Evolutionary conservation across 2,888 invertebrate species (phyloP).

Genomic region (Prosapia bicincta): DNA sequence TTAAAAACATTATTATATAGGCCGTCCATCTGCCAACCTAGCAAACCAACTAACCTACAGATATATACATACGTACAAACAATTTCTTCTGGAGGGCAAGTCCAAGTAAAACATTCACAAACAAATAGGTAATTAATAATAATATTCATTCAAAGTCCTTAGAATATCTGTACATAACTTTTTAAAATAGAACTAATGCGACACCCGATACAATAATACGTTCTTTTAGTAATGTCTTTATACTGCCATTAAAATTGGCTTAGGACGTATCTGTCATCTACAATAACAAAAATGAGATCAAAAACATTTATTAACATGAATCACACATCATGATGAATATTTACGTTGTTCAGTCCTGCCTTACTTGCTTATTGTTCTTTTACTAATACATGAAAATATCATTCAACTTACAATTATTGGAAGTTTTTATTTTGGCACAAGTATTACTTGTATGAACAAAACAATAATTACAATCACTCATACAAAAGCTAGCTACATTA

Average conservation of each 20-base stretch:
- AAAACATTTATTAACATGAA: conserved; percentile 34
- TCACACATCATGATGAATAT: conserved; percentile 31
- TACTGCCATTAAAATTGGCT: conserved; percentile 12
- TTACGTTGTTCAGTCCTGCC: conserved; percentile 9
- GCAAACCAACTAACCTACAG: conserved; percentile 26
- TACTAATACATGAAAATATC: conserved; percentile 25
- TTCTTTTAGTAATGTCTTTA: not conserved
- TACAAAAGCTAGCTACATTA: not conserved
- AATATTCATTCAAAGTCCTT: not conserved
- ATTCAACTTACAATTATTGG: conserved; percentile 6
- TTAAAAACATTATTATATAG: conserved; percentile 27
- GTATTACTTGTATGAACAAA: conserved; percentile 8
- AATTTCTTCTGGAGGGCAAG: conserved; percentile 13
- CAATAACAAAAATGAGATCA: conserved; percentile 34
- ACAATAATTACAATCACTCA: not conserved
- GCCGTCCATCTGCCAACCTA: conserved; percentile 31
- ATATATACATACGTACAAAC: conserved; percentile 35
- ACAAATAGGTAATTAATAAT: not conserved
- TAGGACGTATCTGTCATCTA: conserved; percentile 27
- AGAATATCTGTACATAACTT: not conserved
- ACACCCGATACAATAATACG: not conserved
- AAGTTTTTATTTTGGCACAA: not conserved
- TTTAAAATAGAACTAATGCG: not conserved
- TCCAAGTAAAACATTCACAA: not conserved
- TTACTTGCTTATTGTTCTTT: conserved; percentile 22